Conservation (phyloP, 2,888 invertebrate species). For the Himalopsyche tibetana region DNA sequence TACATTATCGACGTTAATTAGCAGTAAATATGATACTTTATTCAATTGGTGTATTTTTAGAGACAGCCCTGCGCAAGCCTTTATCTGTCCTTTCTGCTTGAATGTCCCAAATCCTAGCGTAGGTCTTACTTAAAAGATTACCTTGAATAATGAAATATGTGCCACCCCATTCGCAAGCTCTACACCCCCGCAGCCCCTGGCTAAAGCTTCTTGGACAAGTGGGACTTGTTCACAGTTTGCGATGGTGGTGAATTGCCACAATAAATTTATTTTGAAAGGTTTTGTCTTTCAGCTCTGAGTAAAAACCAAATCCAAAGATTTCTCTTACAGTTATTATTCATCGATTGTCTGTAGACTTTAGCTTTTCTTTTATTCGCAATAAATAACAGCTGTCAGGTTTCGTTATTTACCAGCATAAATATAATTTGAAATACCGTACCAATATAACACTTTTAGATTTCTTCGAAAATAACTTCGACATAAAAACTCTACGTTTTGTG, state of each 20-base stretch:
- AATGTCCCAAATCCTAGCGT: conserved; percentile 37
- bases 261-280: conserved; percentile 14
- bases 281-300: not conserved
- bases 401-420: no score
- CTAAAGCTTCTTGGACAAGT: conserved; percentile 26
- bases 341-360: no score
- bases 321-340: no score
- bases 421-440: no score
- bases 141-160: conserved; percentile 60
- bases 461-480: no score
- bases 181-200: conserved; percentile 18
- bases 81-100: conserved; percentile 45
- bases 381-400: no score
- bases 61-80: conserved; percentile 1
- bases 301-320: no score
- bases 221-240: conserved; percentile 28
- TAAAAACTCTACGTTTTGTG: no score
- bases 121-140: conserved; percentile 60
- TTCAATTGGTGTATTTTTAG: not conserved
- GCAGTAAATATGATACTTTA: no score
- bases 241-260: not conserved
- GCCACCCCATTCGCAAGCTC: conserved; percentile 22
- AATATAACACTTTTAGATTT: no score
- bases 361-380: no score
- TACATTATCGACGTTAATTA: no score